Base-by-base conservation (phyloP, 2,888 invertebrate genomes). In the Ormyrus rosae region DNA sequence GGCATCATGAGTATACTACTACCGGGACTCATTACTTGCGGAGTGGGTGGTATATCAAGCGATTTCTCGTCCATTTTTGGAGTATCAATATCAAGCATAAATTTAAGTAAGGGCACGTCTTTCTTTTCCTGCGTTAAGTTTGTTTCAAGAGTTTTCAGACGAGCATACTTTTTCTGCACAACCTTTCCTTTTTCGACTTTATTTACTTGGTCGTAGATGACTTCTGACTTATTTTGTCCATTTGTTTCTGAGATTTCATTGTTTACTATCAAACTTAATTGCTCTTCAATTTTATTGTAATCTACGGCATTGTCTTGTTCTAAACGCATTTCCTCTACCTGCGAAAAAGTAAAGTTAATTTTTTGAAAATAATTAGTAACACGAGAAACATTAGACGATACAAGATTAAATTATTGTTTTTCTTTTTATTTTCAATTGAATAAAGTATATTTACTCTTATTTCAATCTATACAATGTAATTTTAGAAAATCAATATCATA, bases 121-220 rank as follows among this genome's bases (percentile, higher is more conserved):
- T 60, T 74, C 19, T 53, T 67, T 19, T 61, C 48, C 6, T 64
- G 19, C 2, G 65, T 45, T 1, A 73, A 34, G 19, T 63, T 78
- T 1, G 69, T 74, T 7, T 80, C 74, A 48, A 82, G 73, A 6
- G 82, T 82, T n/a, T 73, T 70, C 1, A 82, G 9, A 0, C 78
- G 73, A 0, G 82, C 82, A 11, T 82, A 82, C 56, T 82, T 82
- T 48, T 82, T 82, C 46, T 77, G 53, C 0, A 80, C 77, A 8
- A 82, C n/a, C 34, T 70, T 70, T n/a, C 82, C 82, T 7, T 46
- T 3, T 19, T 80, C 80, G 0, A 80, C 5, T 34, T 71, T 77
- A 13, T 45, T 78, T 7, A 82, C 78, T n/a, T 64, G 61, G 13
- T 82, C 82, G 34, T 82, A 82, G 34, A 34, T 34, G 10, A 71